phyloP scores from a whole-genome alignment of 1,140 invertebrate species.

The Steinernema feltiae region DNA sequence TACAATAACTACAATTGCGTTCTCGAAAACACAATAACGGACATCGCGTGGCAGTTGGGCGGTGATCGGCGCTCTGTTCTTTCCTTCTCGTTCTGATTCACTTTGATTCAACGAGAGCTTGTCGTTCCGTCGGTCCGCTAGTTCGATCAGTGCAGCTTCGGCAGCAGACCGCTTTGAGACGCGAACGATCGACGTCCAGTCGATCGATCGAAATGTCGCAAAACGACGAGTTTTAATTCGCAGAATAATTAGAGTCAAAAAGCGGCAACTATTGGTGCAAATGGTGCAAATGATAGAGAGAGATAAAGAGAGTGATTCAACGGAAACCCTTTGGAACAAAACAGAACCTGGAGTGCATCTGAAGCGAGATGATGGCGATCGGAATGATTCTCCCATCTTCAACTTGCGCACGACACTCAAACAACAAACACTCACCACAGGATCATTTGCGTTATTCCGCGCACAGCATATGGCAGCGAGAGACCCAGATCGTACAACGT shows the following conservation, averaged over 20 bases:
- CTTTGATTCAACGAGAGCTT: neutral
- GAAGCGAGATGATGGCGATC: no score
- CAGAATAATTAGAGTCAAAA: no score
- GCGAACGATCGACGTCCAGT: neutral
- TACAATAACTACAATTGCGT: neutral
- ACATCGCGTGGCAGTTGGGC: neutral
- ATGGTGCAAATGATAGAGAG: neutral
- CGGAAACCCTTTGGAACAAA: no score
- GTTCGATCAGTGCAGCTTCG: neutral
- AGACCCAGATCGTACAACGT: no score
- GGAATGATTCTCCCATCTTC: no score
- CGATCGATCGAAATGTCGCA: neutral
- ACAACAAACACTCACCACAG: no score
- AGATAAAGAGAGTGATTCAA: neutral
- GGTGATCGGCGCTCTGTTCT: neutral
- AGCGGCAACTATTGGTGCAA: neutral
- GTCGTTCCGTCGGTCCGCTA: conserved; percentile 1
- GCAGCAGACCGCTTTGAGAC: neutral
- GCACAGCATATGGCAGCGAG: no score
- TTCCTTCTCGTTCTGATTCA: neutral
- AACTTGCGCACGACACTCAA: no score
- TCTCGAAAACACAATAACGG: neutral
- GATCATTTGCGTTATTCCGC: no score
- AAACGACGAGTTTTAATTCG: no score
- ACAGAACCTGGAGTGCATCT: no score